Conservation (phyloP, 2,113 vertebrate species). For the Corvus hawaiiensis region DNA sequence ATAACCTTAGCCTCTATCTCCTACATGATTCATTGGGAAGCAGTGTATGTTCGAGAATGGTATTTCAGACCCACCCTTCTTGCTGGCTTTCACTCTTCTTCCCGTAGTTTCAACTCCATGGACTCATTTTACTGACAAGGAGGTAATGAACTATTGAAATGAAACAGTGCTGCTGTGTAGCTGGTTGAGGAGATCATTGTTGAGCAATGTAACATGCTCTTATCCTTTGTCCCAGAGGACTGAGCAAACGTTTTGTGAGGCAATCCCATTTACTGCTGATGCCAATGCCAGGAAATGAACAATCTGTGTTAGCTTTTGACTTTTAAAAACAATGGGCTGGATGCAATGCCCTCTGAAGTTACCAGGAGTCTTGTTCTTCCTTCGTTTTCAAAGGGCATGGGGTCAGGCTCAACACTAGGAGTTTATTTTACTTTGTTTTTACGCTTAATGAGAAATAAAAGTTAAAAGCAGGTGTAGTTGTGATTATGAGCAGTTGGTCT, state of each 20-base stretch:
- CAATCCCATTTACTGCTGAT: slow-evolving; percentile 50
- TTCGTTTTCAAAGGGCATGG: slow-evolving; percentile 32
- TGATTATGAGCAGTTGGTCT: neutral
- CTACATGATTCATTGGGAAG: neutral
- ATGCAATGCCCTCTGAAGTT: slow-evolving; percentile 50
- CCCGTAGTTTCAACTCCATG: neutral
- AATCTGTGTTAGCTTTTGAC: slow-evolving; percentile 56
- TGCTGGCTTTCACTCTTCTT: neutral
- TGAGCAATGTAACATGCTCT: slow-evolving; percentile 38
- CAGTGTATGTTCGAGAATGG: neutral
- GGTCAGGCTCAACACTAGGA: neutral
- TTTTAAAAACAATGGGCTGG: slow-evolving; percentile 51
- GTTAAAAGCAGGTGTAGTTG: slow-evolving; percentile 24
- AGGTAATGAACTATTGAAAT: slow-evolving; percentile 36
- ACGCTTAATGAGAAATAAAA: slow-evolving; percentile 9
- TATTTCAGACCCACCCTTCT: neutral
- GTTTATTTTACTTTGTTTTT: slow-evolving; percentile 17
- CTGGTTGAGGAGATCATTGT: slow-evolving; percentile 42
- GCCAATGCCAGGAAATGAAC: slow-evolving; percentile 60
- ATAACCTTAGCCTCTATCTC: neutral
- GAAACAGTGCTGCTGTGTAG: neutral
- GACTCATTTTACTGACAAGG: slow-evolving; percentile 2
- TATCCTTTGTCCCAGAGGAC: slow-evolving; percentile 53
- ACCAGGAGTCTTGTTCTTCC: slow-evolving; percentile 32
- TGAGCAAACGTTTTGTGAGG: slow-evolving; percentile 44